These are phyloP conservation scores for Muricea muricata DNA, from an alignment of 92 coral and sea anemone species.

Conservation along the genomic window DNA sequence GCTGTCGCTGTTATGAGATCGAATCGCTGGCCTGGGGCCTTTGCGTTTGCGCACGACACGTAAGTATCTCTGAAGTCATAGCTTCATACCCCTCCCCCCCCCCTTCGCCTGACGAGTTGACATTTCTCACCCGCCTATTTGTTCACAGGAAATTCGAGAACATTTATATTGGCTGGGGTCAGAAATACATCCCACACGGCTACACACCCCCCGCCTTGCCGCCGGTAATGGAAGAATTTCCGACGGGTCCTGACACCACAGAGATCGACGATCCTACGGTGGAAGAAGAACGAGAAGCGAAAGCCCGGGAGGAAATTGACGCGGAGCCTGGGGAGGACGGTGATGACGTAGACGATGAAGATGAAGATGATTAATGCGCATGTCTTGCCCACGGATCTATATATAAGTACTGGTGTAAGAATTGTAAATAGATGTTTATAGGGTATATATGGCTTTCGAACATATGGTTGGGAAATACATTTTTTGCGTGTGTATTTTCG, in stretches of 20 bases:
- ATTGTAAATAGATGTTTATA: conserved; percentile 8
- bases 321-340: conserved; percentile 94
- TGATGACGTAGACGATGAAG: conserved; percentile 99
- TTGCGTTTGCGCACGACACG: conserved; percentile 96
- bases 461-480: neutral
- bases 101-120: too few relatives aligned
- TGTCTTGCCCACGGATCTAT: neutral
- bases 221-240: conserved; percentile 90
- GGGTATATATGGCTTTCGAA: neutral
- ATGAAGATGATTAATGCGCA: conserved; percentile 83
- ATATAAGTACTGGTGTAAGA: neutral
- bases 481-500: neutral
- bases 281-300: conserved; percentile 93
- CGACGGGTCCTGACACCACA: conserved; percentile 82
- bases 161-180: conserved; percentile 96
- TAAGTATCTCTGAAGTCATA: conserved; percentile 25
- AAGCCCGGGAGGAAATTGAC: conserved; percentile 90
- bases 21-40: conserved; percentile 99
- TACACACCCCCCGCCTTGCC: conserved; percentile 99
- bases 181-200: conserved; percentile 86
- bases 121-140: too few relatives aligned
- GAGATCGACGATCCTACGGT: conserved; percentile 99
- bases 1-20: conserved; percentile 93
- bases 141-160: conserved; percentile 90
- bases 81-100: too few relatives aligned